Base-by-base conservation (phyloP, 2,113 vertebrate genomes). In the Rostratula benghalensis region DNA sequence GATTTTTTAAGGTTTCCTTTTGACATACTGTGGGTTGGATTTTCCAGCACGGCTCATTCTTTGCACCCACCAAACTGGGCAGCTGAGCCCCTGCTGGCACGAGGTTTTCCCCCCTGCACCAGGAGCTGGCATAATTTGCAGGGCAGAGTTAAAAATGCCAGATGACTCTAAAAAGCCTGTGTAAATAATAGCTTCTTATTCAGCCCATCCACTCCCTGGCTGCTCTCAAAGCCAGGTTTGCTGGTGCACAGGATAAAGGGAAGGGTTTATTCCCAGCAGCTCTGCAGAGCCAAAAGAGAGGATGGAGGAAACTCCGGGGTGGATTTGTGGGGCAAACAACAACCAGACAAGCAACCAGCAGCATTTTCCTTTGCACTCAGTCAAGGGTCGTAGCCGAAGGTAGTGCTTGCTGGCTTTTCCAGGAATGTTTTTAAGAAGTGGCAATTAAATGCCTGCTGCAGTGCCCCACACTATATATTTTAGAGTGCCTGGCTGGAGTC, bases 171-270 rank as follows among this genome's bases (percentile, higher is more conserved):
- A 84, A 91, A 76, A 45, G 10, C 75, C 22, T 43, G 7, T 71
- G 78, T 90, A 85, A 93, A 84, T 70, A 87, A 70, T 70, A 57
- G 39, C 46, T 87, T 68, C 81, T 75, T 39, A 45, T 68, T 91
- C 87, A 95, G 39, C 48, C 48, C 7, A 0, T 89, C 80, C 35
- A 33, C 46, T 79, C 69, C 43, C 60, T 41, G 51, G 19, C 77
- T 92, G 64, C 16, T 24, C 67, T 73, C 81, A 68, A 78, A 93
- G 24, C 60, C 48, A 91, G 73, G 53, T 94, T 89, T 76, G 48
- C 89, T 89, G 91, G 65, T 12, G 0, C 69, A 50, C 48, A 6
- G 33, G 53, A 23, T 87, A 53, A 68, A 30, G 71, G 25, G 39
- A 94, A 23, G 7, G 53, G 5, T 89, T 92, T 91, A 53, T 94